These are phyloP conservation scores for Monodelphis domestica DNA, from an alignment of 2,797 vertebrate species.

Conservation along the genomic window DNA sequence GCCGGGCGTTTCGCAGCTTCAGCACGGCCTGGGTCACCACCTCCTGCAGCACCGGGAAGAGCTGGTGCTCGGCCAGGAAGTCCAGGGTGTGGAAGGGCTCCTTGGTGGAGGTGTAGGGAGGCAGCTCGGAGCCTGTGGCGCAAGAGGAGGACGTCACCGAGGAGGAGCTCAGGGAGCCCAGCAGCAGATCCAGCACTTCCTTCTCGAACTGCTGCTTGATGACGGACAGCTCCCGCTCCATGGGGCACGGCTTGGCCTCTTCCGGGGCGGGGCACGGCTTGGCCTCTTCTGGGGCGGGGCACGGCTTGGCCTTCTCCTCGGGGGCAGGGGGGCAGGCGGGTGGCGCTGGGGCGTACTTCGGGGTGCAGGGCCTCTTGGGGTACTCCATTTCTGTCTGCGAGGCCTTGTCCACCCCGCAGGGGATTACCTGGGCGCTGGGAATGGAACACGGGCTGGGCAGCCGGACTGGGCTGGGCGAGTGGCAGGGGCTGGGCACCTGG, in stretches of 20 bases:
- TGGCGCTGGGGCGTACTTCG: conserved; percentile 32
- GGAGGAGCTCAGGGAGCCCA: background rate
- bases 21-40: conserved; percentile 75
- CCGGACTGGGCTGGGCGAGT: background rate
- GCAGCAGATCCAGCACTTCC: conserved; percentile 57
- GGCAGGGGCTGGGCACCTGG: background rate
- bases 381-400: background rate
- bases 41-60: conserved; percentile 72
- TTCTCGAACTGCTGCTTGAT: conserved; percentile 46
- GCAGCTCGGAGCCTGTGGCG: background rate
- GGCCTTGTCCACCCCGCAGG: background rate
- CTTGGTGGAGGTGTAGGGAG: conserved; percentile 23
- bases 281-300: too few relatives aligned
- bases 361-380: conserved; percentile 32
- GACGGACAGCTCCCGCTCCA: conserved; percentile 41
- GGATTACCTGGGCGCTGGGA: background rate
- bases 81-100: conserved; percentile 69
- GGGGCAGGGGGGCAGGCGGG: background rate
- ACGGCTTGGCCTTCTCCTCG: background rate
- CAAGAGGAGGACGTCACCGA: background rate
- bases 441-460: background rate
- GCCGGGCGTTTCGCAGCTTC: conserved; percentile 61
- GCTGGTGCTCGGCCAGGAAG: conserved; percentile 73
- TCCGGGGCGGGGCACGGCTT: background rate
- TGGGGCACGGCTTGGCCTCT: conserved; percentile 7